These are phyloP conservation scores for Psephotus haematonotus DNA, from an alignment of 2,113 vertebrate genomes.

Conservation along the genomic window DNA sequence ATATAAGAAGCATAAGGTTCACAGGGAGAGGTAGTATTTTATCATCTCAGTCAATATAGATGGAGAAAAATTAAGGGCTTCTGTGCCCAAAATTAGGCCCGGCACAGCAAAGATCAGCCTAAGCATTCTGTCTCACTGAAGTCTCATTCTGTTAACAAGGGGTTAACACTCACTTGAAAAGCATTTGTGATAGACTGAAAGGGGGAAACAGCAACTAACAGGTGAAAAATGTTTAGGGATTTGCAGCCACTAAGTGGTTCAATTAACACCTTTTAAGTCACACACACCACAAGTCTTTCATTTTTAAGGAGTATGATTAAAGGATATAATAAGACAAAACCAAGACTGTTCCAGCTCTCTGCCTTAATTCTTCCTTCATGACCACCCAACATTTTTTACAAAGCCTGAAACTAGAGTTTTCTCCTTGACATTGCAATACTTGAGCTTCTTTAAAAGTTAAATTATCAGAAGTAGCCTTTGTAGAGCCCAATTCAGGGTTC, in stretches of 20 bases:
- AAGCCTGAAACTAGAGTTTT: neutral
- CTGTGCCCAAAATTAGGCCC: neutral
- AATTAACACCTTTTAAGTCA: slow-evolving; percentile 61
- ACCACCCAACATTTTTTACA: neutral
- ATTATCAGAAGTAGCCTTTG: neutral
- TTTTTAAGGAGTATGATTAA: slow-evolving; percentile 49
- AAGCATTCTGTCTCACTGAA: neutral
- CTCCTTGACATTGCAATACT: neutral
- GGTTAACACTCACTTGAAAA: slow-evolving; percentile 22
- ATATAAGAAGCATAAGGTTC: neutral
- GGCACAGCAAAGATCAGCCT: neutral
- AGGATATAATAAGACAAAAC: neutral
- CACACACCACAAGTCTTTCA: slow-evolving; percentile 29
- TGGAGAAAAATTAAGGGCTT: neutral
- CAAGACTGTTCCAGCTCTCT: neutral
- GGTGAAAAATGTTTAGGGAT: slow-evolving; percentile 39
- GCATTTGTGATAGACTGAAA: neutral
- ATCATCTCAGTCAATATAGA: neutral
- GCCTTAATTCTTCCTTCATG: neutral
- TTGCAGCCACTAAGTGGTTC: slow-evolving; percentile 42
- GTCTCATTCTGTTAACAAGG: neutral
- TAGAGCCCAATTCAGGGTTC: neutral
- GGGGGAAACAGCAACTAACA: slow-evolving; percentile 19
- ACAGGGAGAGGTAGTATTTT: neutral
- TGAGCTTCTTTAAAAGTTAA: neutral